Base-by-base conservation (phyloP, 2,888 invertebrate species). In the Aphodius granarius region DNA sequence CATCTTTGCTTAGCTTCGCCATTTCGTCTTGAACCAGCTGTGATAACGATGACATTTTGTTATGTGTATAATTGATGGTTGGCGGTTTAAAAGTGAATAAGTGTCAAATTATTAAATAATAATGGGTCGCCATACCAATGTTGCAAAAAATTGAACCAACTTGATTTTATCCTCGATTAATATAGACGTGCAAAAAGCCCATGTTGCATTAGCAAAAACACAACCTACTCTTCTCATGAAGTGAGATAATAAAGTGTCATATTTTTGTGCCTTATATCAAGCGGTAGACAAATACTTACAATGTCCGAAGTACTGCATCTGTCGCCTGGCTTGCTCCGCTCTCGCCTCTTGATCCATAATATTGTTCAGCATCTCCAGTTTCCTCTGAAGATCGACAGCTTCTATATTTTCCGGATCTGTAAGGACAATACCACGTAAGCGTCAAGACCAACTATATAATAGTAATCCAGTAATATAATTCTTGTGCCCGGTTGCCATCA, bases 331-430 rank as follows among this genome's bases (percentile, higher is more conserved):
- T 85, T 94, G 94, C 85, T 94, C 94, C 75, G 92, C 92, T 79
- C 94, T 88, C 71, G 90, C 90, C 87, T 96, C 97, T 84, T 96
- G 95, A 88, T 96, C 96, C 91, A 97, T 93, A 84, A 95, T 94
- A 83, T 93, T 94, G 89, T 97, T 97, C 85, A 97, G 91, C 88
- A 95, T 91, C 88, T 96, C 96, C 84, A 97, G 88, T 89, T 97
- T 97, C 86, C 95, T 91, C 88, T 97, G 96, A 83, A 97, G 90
- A 87, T 96, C 96, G 77, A 93, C 93, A 70, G 95, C 95, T 84
- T 94, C 94, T 82, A 94, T 94, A 86, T 95, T 95, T 87, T 96
- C 95, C 80, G 95, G 92, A 90, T 96, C 96, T 95, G 91, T 80
- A 88, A 86, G 23, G 16, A 62, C 22, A 19, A 68, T 5, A 68